These are phyloP conservation scores for Scarus forsteni DNA, from an alignment of 2,797 vertebrate species.

Conservation along the genomic window DNA sequence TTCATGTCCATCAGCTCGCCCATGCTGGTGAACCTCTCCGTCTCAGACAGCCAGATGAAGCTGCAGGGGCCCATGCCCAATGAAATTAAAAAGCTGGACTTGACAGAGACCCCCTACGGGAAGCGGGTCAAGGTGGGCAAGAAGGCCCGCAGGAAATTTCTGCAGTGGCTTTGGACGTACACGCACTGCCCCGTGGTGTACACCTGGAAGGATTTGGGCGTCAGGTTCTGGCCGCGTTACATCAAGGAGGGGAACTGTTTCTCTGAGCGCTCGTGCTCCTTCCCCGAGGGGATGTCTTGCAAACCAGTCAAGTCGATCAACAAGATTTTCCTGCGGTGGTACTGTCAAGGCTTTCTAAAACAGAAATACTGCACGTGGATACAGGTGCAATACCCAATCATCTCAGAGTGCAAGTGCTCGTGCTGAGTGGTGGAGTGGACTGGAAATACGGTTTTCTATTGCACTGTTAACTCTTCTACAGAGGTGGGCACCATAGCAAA, in stretches of 20 bases:
- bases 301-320: conserved; percentile 92
- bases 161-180: conserved; percentile 94
- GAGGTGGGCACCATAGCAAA: conserved; percentile 91
- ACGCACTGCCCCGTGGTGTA: conserved; percentile 93
- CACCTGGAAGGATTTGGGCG: conserved; percentile 93
- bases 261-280: conserved; percentile 92
- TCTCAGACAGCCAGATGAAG: conserved; percentile 79
- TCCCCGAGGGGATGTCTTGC: conserved; percentile 95
- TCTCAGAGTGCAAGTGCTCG: conserved; percentile 96
- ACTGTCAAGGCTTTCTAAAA: conserved; percentile 94
- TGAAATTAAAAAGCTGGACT: conserved; percentile 90
- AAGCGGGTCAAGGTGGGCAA: conserved; percentile 89
- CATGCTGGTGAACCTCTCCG: conserved; percentile 82
- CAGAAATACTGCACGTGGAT: conserved; percentile 97
- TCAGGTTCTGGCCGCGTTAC: conserved; percentile 94
- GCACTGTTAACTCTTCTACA: conserved; percentile 88
- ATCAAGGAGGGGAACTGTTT: conserved; percentile 94
- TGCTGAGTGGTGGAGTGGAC: conserved; percentile 86
- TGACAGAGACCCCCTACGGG: conserved; percentile 89
- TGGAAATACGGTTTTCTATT: conserved; percentile 85
- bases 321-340: conserved; percentile 95
- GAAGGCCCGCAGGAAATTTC: conserved; percentile 92
- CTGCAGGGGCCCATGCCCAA: conserved; percentile 84
- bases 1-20: conserved; percentile 91
- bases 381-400: conserved; percentile 94